A percentile compares a stretch with the other conserved stretches of the same genome.
Evolutionary conservation across 2,888 invertebrate species (phyloP).

Genomic region (Notocelia uddmanniana): DNA sequence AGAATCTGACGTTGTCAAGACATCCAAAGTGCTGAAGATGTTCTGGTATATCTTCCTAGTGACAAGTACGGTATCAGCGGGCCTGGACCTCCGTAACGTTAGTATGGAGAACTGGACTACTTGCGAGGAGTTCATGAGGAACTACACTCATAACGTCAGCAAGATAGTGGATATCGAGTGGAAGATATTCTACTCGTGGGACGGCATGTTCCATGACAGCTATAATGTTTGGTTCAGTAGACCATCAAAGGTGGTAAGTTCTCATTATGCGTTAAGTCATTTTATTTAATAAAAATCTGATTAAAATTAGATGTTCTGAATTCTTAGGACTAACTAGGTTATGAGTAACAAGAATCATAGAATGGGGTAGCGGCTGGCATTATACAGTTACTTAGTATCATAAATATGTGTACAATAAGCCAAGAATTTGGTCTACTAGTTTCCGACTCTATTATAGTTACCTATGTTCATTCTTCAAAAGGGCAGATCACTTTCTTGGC

Average conservation of each 20-base stretch:
- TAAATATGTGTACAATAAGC: too few relatives aligned
- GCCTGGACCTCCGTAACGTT: slow-evolving; percentile 9
- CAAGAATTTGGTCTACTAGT: too few relatives aligned
- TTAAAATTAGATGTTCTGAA: too few relatives aligned
- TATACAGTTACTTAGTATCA: too few relatives aligned
- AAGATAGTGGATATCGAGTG: slow-evolving; percentile 65
- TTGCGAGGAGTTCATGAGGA: slow-evolving; percentile 65
- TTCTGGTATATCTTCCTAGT: slow-evolving; percentile 22
- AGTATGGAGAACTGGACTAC: slow-evolving; percentile 60
- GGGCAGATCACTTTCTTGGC: too few relatives aligned
- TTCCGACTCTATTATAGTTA: too few relatives aligned
- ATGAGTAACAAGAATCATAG: too few relatives aligned
- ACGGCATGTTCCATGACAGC: slow-evolving; percentile 53
- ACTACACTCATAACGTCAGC: slow-evolving; percentile 56
- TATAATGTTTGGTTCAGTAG: slow-evolving; percentile 63
- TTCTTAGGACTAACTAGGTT: too few relatives aligned
- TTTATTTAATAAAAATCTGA: too few relatives aligned
- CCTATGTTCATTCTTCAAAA: too few relatives aligned
- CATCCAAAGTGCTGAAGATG: slow-evolving; percentile 10
- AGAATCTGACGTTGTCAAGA: not conserved
- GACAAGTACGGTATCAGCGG: slow-evolving; percentile 2
- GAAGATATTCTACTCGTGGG: slow-evolving; percentile 72
- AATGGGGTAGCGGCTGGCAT: too few relatives aligned
- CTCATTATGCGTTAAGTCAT: slow-evolving; percentile 10
- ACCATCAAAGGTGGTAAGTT: slow-evolving; percentile 60